Evolutionary conservation across 2,113 vertebrate genomes (phyloP).

Genomic region (Stegastes partitus): DNA sequence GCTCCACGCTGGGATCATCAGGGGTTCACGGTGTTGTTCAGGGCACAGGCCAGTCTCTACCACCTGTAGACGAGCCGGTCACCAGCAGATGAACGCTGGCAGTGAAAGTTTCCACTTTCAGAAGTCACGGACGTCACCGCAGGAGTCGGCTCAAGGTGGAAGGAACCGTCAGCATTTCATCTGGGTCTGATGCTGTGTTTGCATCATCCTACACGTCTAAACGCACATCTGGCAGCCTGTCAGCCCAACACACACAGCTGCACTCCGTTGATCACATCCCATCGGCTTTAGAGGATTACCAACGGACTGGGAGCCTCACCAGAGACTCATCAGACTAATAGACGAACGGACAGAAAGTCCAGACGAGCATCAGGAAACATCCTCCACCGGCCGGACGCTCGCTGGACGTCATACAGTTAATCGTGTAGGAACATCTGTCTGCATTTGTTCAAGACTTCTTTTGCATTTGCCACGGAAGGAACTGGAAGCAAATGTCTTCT

Average conservation of each 20-base stretch:
- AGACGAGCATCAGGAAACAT: conserved; percentile 19
- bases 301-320: conserved; percentile 29
- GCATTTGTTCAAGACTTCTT: conserved; percentile 16
- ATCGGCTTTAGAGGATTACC: conserved; percentile 41
- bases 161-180: conserved; percentile 9
- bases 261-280: conserved; percentile 16
- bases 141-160: conserved; percentile 31
- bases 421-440: conserved; percentile 2
- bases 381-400: not conserved
- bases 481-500: conserved; percentile 27
- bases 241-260: conserved; percentile 45
- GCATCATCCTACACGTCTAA: conserved; percentile 8
- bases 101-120: not conserved
- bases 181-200: not conserved
- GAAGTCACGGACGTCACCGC: not conserved
- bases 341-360: conserved; percentile 12
- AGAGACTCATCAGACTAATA: conserved; percentile 48
- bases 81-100: not conserved
- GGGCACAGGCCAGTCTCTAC: conserved; percentile 28
- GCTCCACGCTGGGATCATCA: conserved; percentile 54
- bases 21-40: conserved; percentile 61
- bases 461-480: conserved; percentile 34
- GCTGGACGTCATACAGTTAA: conserved; percentile 3
- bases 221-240: conserved; percentile 34
- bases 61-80: conserved; percentile 63